Conservation (phyloP, 2,888 invertebrate genomes). For the Pelosia muscerda region DNA sequence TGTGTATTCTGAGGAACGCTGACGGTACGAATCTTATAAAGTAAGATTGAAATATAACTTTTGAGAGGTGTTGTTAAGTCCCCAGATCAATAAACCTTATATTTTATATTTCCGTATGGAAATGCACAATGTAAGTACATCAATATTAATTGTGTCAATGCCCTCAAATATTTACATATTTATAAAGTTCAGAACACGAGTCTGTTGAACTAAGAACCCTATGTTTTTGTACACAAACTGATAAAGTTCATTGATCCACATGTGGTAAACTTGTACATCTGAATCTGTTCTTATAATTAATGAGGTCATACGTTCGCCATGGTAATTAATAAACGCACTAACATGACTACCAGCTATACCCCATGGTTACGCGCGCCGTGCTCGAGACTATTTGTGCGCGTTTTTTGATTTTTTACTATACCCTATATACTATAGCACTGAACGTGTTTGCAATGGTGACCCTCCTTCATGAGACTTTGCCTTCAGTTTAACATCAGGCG, state of each 20-base stretch:
- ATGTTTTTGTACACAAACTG: constrained; percentile 39
- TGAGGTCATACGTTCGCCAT: constrained; percentile 25
- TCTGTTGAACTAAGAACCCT: constrained; percentile 27
- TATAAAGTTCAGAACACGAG: constrained; percentile 20
- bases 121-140: neutral
- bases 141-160: constrained; percentile 3
- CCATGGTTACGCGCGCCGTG: neutral
- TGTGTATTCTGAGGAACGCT: too few species aligned
- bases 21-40: too few species aligned
- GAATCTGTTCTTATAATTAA: constrained; percentile 24
- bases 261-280: constrained; percentile 23
- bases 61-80: too few species aligned
- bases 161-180: constrained; percentile 23
- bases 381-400: neutral
- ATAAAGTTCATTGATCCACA: constrained; percentile 47
- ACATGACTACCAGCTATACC: neutral
- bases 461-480: too few species aligned
- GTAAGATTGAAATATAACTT: too few species aligned
- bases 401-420: too few species aligned
- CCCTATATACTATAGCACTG: too few species aligned
- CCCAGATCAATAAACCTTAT: too few species aligned
- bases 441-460: too few species aligned
- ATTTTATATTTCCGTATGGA: too few species aligned
- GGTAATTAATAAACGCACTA: neutral
- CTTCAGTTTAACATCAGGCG: too few species aligned